Conservation (phyloP, 2,797 vertebrate genomes). For the Hydrocynus forskahlii region DNA sequence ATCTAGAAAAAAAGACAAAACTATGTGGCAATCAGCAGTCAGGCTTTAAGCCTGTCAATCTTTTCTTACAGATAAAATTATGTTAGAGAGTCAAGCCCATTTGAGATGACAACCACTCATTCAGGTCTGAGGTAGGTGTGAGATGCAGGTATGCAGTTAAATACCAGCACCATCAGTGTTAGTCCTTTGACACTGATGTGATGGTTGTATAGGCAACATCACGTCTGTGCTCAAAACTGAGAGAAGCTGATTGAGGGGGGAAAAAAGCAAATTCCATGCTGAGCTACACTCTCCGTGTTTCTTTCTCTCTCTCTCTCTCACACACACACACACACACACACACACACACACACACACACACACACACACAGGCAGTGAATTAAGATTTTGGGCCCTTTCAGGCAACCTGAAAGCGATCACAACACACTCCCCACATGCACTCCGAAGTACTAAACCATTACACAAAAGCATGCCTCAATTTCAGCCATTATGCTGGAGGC, state of each 20-base stretch:
- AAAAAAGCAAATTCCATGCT: slow-evolving; percentile 9
- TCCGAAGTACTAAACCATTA: slow-evolving; percentile 17
- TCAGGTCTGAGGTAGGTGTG: too few species aligned
- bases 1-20: not conserved
- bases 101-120: too few species aligned
- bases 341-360: slow-evolving; percentile 5
- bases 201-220: not conserved
- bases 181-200: not conserved
- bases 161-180: too few species aligned
- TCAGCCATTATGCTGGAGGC: slow-evolving; percentile 42
- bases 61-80: not conserved
- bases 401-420: slow-evolving; percentile 44
- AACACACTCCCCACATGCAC: slow-evolving; percentile 14
- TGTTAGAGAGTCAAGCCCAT: too few species aligned
- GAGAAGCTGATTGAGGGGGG: not conserved
- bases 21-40: not conserved
- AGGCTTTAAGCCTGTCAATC: not conserved
- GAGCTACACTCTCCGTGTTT: not conserved
- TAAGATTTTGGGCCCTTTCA: slow-evolving; percentile 37
- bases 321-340: slow-evolving; percentile 9
- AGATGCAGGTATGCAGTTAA: too few species aligned
- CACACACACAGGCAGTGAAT: slow-evolving; percentile 35
- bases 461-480: slow-evolving; percentile 42
- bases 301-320: not conserved
- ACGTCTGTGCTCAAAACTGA: not conserved